Evolutionary conservation across 1,140 invertebrate species (phyloP), one percentile per base, ranked within the genome.

Genomic region (Sinonovacula constricta): DNA sequence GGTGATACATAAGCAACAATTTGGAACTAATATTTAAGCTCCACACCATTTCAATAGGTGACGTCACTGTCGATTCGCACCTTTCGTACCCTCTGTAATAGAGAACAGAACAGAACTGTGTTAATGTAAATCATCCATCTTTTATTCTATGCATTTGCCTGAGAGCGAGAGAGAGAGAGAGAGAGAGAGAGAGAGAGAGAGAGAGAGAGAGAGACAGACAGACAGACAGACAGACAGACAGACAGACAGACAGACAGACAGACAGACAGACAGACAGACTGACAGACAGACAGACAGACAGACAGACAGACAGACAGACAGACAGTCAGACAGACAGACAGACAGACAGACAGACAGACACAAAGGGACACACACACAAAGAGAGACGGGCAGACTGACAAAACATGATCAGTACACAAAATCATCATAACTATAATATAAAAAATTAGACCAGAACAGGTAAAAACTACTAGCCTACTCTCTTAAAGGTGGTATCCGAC

Each of bases 191-290:
- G 36, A 79, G 74, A 79, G 49, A 81, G 76, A 79, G 66, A 81
- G 66, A 81, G 65, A 79, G 60, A 81, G 68, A 79, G 67, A 72
- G 59, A 79, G 77, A 82, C 67, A 80, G 76, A 79, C 60, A 79
- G 66, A 81, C 66, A 81, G 76, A 79, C 80, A 79, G 67, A 81
- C 66, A 79, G 74, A 81, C 69, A 76, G 36, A 74, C 68, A 79
- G 69, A 56, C 59, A 79, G 57, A 74, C 59, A 79, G 34, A 74
- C 59, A 79, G 36, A 74, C 59, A 79, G 57, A 56, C 59, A 79
- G 60, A 63, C 31, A 63, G 60, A 63, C 31, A 63, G 60, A 63
- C 31, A 63, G 60, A 63, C 31, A 63, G 60, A 63, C 31, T 30
- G 60, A 63, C 31, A 63, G 60, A 63, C 31, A 63, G 60, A 63